Base-by-base conservation (phyloP, 2,113 vertebrate genomes). In the Ibidorhyncha struthersii region DNA sequence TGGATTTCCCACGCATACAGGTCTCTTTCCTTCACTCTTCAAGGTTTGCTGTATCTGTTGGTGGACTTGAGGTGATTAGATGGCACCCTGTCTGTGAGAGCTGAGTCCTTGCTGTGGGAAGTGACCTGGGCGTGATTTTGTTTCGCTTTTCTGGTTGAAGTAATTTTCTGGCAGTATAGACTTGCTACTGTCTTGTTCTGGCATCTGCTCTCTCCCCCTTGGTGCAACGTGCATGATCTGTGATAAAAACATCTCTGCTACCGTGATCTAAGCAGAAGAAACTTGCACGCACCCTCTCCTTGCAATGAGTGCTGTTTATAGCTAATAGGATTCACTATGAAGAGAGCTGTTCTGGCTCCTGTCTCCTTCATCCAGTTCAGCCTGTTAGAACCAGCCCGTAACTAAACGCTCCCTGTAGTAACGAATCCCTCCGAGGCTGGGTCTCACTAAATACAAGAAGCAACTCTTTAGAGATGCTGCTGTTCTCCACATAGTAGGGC, bases 301-400 rank as follows among this genome's bases (percentile, higher is more conserved):
- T 43, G 82, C 85, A 18, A 2, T 34, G 45, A 16, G 61, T 62
- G 38, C 78, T 94, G 89, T 93, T 93, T 95, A 45, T 87, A 61
- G 90, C 72, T 95, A 91, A 94, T 76, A 95, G 90, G 95, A 94
- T 96, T 96, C 85, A 6, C 41, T 73, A 4, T 18, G 76, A 56
- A 45, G 72, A 84, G 84, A 84, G 70, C 92, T 95, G 59, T 19
- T 94, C 67, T 85, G 87, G 53, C 78, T 95, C 17, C 65, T 72
- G 62, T 58, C 61, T 90, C 61, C 65, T 76, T 93, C 6, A 4
- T 62, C 69, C 65, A 29, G 67, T 56, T 89, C 63, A 84, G 55
- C 47, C 82, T 26, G 10, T 79, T 41, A 73, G 77, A 41, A 61
- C 71, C 53, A 69, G 32, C 61, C 53, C 20, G 3, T 61, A 29